phyloP scores from a whole-genome alignment of 92 coral and sea anemone genomes.

The Parazoanthus swiftii region DNA sequence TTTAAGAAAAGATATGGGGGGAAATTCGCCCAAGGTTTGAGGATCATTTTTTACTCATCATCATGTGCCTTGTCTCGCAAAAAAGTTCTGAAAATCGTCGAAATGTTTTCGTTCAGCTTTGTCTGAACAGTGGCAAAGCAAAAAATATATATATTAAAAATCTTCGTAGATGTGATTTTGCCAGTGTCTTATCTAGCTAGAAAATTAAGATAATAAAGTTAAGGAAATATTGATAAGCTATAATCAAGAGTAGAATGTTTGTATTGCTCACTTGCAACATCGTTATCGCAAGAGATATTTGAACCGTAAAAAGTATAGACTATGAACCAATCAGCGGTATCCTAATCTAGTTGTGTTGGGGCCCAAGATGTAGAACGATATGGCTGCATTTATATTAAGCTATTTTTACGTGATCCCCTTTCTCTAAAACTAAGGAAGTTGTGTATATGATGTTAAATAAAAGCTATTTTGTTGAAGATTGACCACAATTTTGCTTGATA shows the following conservation, averaged over 20 bases:
- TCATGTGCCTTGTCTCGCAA: neutral
- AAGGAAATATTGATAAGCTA: neutral
- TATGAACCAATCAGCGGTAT: neutral
- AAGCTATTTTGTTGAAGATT: slow-evolving; percentile 6
- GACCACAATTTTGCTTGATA: neutral
- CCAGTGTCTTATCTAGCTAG: neutral
- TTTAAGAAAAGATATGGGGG: too few relatives aligned
- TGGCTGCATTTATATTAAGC: neutral
- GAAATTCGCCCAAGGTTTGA: neutral
- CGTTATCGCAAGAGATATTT: neutral
- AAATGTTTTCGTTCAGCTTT: neutral
- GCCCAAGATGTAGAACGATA: neutral
- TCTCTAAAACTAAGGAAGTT: neutral
- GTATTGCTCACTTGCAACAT: neutral
- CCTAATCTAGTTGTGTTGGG: neutral
- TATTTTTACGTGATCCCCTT: slow-evolving; percentile 15
- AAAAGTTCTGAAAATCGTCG: neutral
- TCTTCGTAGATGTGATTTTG: neutral
- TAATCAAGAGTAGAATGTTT: neutral
- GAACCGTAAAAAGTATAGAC: neutral
- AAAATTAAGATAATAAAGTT: neutral
- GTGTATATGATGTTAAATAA: slow-evolving; percentile 18
- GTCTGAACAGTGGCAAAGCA: neutral
- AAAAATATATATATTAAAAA: neutral
- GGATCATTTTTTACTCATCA: neutral